Evolutionary conservation across 2,888 invertebrate genomes (phyloP).

Genomic region (Drosophila rellima): DNA sequence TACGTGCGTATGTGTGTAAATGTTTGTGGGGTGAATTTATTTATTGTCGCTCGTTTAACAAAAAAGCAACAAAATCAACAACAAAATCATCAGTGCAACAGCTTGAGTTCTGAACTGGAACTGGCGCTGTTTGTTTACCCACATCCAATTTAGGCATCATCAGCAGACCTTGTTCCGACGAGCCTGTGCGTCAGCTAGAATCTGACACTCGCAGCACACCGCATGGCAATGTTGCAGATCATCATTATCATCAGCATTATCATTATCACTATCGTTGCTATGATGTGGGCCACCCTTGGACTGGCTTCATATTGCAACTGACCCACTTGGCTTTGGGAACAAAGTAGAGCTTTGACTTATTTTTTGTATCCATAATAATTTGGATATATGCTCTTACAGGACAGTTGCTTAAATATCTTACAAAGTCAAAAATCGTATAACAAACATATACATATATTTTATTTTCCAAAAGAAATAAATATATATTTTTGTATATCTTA

Average conservation of each 20-base stretch:
- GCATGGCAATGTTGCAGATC: conserved; percentile 9
- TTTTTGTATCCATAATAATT: no score
- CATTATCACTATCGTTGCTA: conserved; percentile 7
- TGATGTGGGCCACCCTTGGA: conserved; percentile 36
- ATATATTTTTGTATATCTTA: no score
- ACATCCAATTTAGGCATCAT: conserved; percentile 60
- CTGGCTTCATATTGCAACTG: conserved; percentile 20
- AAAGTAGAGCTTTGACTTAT: no score
- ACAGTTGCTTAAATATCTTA: no score
- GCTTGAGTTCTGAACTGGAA: conserved; percentile 28
- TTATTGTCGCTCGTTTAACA: conserved; percentile 43
- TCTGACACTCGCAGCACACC: conserved; percentile 52
- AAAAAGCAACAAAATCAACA: conserved; percentile 15
- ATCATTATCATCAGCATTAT: conserved; percentile 7
- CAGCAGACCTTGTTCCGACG: conserved; percentile 70
- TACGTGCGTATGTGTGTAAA: conserved; percentile 46
- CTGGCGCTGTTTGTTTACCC: conserved; percentile 62
- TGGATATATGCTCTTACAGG: no score
- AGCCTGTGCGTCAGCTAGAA: conserved; percentile 54
- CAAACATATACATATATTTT: no score
- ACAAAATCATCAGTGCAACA: background rate
- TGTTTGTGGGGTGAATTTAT: conserved; percentile 64
- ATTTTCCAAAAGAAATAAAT: no score
- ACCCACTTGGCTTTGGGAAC: background rate
- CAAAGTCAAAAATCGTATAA: no score